Base-by-base conservation (phyloP, 2,888 invertebrate genomes). In the Hermodice carunculata region DNA sequence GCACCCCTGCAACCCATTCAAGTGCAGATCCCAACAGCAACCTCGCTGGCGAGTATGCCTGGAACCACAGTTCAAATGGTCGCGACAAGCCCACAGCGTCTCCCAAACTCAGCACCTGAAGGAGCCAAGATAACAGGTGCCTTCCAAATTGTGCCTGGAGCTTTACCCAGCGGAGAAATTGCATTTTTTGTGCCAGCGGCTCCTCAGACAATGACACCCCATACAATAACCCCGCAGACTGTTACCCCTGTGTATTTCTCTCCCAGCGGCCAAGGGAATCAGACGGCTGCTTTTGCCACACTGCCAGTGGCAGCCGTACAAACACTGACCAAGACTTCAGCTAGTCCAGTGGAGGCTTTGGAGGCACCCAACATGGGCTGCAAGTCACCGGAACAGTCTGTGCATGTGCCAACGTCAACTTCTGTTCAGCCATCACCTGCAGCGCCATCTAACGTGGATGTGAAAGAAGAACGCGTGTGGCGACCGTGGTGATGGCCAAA, bases 1-100 rank as follows among this genome's bases (percentile, higher is more conserved):
- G n/a, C n/a, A n/a, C n/a, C n/a, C n/a, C n/a, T n/a, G n/a, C n/a
- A n/a, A n/a, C 49, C 59, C 6, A 37, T 58, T 28, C 26, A 32
- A 8, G 49, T 49, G 14, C 59, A 59, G 59, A 59, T 59, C 49
- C 59, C 59, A 5, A 24, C 32, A 2, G 29, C 59, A 19, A 59
- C 59, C 22, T 40, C 48, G 22, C 19, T 59, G 34, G 24, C 49
- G 26, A 42, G n/a, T 19, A 19, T 59, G 14, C 59, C 59, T 4
- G 59, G 59, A n/a, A n/a, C n/a, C n/a, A n/a, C n/a, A n/a, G n/a
- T n/a, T n/a, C n/a, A n/a, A n/a, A n/a, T n/a, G n/a, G n/a, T n/a
- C n/a, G n/a, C n/a, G n/a, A n/a, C n/a, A n/a, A n/a, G n/a, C n/a
- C n/a, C n/a, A n/a, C n/a, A n/a, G n/a, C n/a, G n/a, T n/a, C n/a